Conservation (phyloP, 2,888 invertebrate genomes). For the Helicoverpa assulta region DNA sequence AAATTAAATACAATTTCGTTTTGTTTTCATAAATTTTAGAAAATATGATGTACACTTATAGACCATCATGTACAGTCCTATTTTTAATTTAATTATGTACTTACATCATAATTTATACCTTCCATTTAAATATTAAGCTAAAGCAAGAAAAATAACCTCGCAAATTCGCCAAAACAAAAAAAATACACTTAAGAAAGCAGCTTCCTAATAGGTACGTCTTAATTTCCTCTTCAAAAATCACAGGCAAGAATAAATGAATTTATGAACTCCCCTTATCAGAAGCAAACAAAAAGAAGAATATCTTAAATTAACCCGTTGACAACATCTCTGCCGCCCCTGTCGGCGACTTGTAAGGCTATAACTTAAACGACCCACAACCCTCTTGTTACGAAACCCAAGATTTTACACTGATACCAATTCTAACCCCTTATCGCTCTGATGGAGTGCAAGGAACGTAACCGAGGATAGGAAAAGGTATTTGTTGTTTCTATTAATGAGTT, state of each 20-base stretch:
- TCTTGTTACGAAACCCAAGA: conserved; percentile 83
- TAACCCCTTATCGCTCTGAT: conserved; percentile 77
- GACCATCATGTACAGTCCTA: too few species aligned
- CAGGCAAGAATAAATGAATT: conserved; percentile 65
- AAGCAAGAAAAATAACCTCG: too few species aligned
- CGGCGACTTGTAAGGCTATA: conserved; percentile 75
- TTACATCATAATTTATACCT: too few species aligned
- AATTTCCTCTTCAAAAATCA: conserved; percentile 20
- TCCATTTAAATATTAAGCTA: too few species aligned
- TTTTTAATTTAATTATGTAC: too few species aligned
- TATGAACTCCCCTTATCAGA: conserved; percentile 69
- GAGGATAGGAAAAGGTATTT: conserved; percentile 51
- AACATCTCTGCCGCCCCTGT: conserved; percentile 72
- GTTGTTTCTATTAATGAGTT: conserved; percentile 1
- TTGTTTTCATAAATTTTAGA: not conserved
- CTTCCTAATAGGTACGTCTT: not conserved
- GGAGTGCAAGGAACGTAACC: conserved; percentile 44
- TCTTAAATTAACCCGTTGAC: conserved; percentile 83
- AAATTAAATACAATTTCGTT: conserved; percentile 10
- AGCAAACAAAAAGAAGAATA: conserved; percentile 64
- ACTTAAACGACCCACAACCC: conserved; percentile 81
- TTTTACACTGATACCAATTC: conserved; percentile 76
- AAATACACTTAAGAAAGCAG: too few species aligned
- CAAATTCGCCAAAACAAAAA: not conserved
- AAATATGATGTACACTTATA: too few species aligned